These are phyloP conservation scores for Eira barbara DNA, from an alignment of 2,113 vertebrate species.

Conservation along the genomic window DNA sequence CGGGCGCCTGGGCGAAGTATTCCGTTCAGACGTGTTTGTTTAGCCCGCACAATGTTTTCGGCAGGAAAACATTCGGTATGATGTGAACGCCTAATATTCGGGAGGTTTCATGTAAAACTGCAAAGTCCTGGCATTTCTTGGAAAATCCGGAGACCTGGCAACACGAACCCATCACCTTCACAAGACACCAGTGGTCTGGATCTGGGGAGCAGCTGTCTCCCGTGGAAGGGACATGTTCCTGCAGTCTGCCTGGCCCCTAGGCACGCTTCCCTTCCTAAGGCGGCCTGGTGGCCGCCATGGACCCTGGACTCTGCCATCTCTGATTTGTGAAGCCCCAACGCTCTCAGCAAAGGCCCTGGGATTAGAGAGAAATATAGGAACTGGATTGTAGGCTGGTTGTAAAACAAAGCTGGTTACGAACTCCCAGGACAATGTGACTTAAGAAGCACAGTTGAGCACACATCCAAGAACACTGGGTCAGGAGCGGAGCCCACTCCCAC, in stretches of 20 bases:
- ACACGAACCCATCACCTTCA: background rate
- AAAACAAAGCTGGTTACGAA: background rate
- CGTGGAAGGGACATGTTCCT: background rate
- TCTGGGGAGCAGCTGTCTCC: background rate
- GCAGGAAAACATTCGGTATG: background rate
- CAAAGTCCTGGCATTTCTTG: background rate
- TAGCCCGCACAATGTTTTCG: background rate
- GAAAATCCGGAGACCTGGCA: background rate
- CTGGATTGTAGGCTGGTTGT: accelerated
- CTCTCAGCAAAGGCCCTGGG: background rate
- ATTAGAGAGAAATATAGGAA: background rate
- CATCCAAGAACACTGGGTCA: background rate
- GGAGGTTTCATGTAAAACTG: background rate
- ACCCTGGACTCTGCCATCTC: background rate
- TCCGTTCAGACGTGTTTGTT: background rate
- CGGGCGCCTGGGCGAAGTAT: accelerated
- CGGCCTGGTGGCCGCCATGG: too few relatives aligned
- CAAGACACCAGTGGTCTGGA: background rate
- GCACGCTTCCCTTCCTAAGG: background rate
- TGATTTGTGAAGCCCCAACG: background rate
- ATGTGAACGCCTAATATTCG: background rate
- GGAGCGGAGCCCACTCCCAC: accelerated
- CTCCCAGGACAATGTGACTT: background rate
- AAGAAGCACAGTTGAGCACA: background rate
- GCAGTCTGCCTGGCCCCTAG: background rate